These are phyloP conservation scores for Platysternon megacephalum DNA, from an alignment of 2,113 vertebrate species.

Conservation along the genomic window DNA sequence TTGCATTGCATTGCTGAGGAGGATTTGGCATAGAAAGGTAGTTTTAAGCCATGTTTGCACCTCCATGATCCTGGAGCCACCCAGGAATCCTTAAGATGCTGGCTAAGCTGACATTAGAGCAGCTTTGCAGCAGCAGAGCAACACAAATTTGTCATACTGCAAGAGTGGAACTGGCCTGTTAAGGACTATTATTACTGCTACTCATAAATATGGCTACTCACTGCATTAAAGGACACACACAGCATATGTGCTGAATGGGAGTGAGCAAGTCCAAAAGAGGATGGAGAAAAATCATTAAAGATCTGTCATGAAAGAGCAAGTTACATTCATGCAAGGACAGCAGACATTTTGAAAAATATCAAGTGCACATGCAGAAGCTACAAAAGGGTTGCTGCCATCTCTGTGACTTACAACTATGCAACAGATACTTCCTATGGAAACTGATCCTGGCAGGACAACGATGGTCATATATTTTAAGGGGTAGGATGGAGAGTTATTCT, in stretches of 20 bases:
- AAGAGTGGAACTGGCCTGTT: not conserved
- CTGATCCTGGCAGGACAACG: constrained; percentile 56
- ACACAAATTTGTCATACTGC: not conserved
- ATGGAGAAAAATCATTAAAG: constrained; percentile 10
- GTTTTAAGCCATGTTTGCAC: not conserved
- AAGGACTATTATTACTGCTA: not conserved
- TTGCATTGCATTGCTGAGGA: not conserved
- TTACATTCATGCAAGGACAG: constrained; percentile 26
- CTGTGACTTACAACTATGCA: constrained; percentile 71
- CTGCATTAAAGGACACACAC: not conserved
- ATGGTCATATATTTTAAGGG: constrained; percentile 52
- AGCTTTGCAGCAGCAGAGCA: not conserved
- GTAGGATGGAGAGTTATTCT: not conserved
- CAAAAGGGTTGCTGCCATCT: constrained; percentile 66
- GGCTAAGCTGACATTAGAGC: not conserved
- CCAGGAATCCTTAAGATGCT: not conserved
- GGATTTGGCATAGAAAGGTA: not conserved
- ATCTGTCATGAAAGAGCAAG: constrained; percentile 11
- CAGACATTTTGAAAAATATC: not conserved
- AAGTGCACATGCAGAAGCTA: constrained; percentile 22
- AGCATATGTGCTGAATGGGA: not conserved
- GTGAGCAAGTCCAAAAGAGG: not conserved
- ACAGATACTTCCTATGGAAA: constrained; percentile 65
- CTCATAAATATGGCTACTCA: not conserved
- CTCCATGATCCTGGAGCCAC: not conserved